Base-by-base conservation (phyloP, 2,888 invertebrate genomes). In the Scaptomyza polygonia region DNA sequence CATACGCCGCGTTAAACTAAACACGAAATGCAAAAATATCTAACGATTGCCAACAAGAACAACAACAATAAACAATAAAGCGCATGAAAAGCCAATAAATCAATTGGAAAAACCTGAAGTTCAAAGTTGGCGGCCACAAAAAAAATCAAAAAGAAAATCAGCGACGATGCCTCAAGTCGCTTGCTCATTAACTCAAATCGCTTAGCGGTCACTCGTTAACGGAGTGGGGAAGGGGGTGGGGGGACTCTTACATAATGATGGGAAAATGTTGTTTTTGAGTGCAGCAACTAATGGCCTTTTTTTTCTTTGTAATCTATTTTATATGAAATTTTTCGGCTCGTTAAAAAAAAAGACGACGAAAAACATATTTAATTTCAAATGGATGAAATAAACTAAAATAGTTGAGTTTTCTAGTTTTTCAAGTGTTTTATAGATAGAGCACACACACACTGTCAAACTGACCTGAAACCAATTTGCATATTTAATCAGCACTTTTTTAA, bases 221-320 rank as follows among this genome's bases (percentile, higher is more conserved):
- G 57, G 25, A 8, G 11, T 9, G 2, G 11, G 30, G n/a, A n/a
- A n/a, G n/a, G n/a, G n/a, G n/a, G n/a, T n/a, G n/a, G n/a, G n/a
- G n/a, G n/a, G n/a, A n/a, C n/a, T n/a, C n/a, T n/a, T n/a, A 63
- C 76, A 82, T 82, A 87, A 82, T 88, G 86, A 87, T 82, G 88
- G 88, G 82, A 82, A 82, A 79, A 70, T 67, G 61, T 66, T n/a
- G n/a, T n/a, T 57, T 57, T 65, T 29, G 25, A 25, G 25, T 25
- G 25, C 5, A 25, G 25, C 34, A 56, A 42, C 61, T 75, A 73
- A 73, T 65, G 78, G 58, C 68, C 59, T 72, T 54, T 67, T 62
- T 62, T 53, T 39, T 72, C 53, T 67, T 62, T 62, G 49, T 39
- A 57, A 44, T 39, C 16, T 52, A 70, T 54, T 61, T 59, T 43